A percentile compares a stretch with the other conserved stretches of the same genome.
Conservation (phyloP, 2,888 invertebrate species). For the Polydrusus pterygomalis region DNA sequence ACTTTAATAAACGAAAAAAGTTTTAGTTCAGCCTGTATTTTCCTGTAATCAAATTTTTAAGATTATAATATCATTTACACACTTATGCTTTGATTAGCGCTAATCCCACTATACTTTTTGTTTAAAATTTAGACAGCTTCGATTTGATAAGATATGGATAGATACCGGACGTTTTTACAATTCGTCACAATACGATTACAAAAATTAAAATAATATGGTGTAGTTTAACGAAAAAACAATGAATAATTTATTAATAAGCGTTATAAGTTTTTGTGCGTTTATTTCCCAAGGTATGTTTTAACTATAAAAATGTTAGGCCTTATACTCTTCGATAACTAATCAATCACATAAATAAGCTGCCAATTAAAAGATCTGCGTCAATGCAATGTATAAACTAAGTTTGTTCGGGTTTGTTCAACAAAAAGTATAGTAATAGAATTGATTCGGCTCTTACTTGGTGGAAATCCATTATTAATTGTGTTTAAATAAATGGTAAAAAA, state of each 20-base stretch:
- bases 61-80: not conserved
- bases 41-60: not conserved
- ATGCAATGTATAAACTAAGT: not conserved
- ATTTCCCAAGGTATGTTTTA: conserved; percentile 20
- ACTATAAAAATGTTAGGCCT: not conserved
- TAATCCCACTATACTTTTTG: conserved; percentile 9
- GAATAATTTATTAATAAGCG: conserved; percentile 73
- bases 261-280: conserved; percentile 68
- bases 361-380: not conserved
- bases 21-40: no score
- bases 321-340: no score
- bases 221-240: conserved; percentile 1
- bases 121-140: conserved; percentile 14
- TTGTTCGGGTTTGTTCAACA: no score
- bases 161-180: conserved; percentile 1
- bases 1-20: not conserved
- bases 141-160: conserved; percentile 26
- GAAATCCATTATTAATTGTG: no score
- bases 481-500: no score
- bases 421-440: no score
- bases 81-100: conserved; percentile 8
- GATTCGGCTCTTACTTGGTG: no score
- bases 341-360: not conserved
- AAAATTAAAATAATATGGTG: conserved; percentile 17
- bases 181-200: not conserved